Base-by-base conservation (phyloP, 2,888 invertebrate genomes). In the Linyphia triangularis region DNA sequence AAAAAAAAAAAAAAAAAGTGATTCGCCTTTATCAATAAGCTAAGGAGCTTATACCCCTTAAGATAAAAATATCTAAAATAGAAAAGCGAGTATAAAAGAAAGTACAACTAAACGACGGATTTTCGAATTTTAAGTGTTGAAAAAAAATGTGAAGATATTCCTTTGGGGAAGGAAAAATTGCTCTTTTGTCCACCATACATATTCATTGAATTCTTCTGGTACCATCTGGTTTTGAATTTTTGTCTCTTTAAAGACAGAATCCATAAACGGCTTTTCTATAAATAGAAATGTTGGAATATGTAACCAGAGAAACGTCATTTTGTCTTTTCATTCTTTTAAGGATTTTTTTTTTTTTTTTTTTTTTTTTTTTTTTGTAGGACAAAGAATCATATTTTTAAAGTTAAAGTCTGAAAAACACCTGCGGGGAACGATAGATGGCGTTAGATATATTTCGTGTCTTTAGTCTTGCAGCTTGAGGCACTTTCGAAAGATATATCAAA, bases 201-300 rank as follows among this genome's bases (percentile, higher is more conserved):
- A 85, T 85, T 85, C 85, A 85, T 85, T 40, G 63, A 69, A 78
- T 85, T 70, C 63, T 69, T 77, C 70, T 22, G 70, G 78, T 70
- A 63, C 40, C 85, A 85, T 85, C 85, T 85, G 78, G 85, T 85
- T 85, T 85, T 78, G 85, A 85, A 85, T 85, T 85, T 85, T 85
- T 78, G 70, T 85, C 63, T 85, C 70, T 72, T 85, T 78, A 85
- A 77, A 78, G 37, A 78, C 51, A 30, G 77, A 72, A 85, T 85
- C 85, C 85, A 78, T 78, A 85, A 85, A 70, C 78, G 78, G 70
- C 26, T 70, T 85, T 85, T 85, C 78, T 85, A 85, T 78, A 85
- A 85, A 85, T 78, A 85, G 78, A 85, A 85, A 85, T 85, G 85
- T 78, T 43, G 33, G 85, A 85, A 85, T 85, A 70, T 85, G 85